phyloP scores from a whole-genome alignment of 53 echinoderm and acorn worm species.

The Holothuria scabra region DNA sequence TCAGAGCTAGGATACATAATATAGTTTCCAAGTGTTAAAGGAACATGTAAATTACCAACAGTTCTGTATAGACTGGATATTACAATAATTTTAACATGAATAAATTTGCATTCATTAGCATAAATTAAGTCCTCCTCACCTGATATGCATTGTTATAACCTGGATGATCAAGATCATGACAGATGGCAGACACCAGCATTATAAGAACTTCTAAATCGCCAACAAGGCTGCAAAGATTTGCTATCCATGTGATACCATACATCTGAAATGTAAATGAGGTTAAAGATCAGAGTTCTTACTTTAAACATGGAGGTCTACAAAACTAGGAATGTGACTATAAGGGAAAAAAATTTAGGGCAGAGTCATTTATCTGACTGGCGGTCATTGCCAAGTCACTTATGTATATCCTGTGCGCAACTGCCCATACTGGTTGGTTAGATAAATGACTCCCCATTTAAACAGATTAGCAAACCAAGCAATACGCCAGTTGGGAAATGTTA shows the following conservation, averaged over 20 bases:
- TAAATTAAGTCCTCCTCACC: constrained; percentile 55
- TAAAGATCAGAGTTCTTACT: not conserved
- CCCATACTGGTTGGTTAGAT: no score
- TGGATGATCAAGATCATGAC: constrained; percentile 96
- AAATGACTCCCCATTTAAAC: no score
- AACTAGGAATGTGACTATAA: no score
- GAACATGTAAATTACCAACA: not conserved
- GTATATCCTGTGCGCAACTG: no score
- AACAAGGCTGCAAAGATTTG: constrained; percentile 73
- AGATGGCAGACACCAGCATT: constrained; percentile 92
- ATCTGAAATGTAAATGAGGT: constrained; percentile 59
- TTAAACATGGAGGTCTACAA: no score
- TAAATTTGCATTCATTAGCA: not conserved
- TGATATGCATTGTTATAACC: constrained; percentile 99
- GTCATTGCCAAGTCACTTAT: no score
- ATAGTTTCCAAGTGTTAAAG: not conserved
- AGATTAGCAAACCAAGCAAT: no score
- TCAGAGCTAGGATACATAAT: not conserved
- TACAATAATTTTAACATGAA: no score
- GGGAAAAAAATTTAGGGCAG: no score
- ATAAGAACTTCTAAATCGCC: constrained; percentile 80
- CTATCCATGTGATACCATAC: constrained; percentile 96
- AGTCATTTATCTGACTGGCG: no score
- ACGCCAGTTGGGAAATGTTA: no score
- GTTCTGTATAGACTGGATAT: not conserved